A percentile compares a stretch with the other conserved stretches of the same genome.
Evolutionary conservation across 2,113 vertebrate species (phyloP).

Genomic region (Panthera tigris): DNA sequence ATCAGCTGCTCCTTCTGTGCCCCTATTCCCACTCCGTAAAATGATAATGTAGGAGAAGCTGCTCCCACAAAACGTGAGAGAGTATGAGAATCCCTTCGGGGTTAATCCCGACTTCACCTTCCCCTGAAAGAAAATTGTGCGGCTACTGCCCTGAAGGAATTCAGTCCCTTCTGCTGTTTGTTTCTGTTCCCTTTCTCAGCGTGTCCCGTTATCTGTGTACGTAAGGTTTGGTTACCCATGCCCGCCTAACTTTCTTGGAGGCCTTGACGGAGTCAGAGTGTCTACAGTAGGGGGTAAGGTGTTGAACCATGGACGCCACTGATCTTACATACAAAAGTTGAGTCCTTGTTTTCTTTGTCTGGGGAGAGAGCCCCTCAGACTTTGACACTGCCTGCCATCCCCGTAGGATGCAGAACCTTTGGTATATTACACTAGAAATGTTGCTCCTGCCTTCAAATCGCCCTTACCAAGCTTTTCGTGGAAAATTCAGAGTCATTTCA

Average conservation of each 20-base stretch:
- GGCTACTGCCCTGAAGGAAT: not conserved
- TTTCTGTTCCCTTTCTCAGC: not conserved
- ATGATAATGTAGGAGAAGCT: not conserved
- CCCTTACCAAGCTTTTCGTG: not conserved
- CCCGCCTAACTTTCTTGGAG: not conserved
- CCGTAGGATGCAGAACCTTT: no score
- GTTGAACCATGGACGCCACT: not conserved
- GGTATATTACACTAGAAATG: not conserved
- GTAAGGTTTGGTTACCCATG: not conserved
- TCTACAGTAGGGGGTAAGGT: not conserved
- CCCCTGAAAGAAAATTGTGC: no score
- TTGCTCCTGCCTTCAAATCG: not conserved
- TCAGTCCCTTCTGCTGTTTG: no score
- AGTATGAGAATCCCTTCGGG: not conserved
- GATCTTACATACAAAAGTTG: no score
- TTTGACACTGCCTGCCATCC: not conserved
- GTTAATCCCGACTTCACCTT: no score
- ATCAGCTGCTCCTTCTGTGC: not conserved
- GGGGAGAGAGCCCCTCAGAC: not conserved
- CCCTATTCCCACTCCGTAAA: no score
- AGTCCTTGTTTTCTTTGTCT: not conserved
- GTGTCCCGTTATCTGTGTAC: not conserved
- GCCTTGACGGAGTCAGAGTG: not conserved
- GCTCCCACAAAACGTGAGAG: not conserved
- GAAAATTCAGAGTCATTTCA: not conserved